Percentiles rank a stretch among this genome's conserved stretches.
phyloP scores from a whole-genome alignment of 2,113 vertebrate genomes.

The Saccopteryx leptura region DNA sequence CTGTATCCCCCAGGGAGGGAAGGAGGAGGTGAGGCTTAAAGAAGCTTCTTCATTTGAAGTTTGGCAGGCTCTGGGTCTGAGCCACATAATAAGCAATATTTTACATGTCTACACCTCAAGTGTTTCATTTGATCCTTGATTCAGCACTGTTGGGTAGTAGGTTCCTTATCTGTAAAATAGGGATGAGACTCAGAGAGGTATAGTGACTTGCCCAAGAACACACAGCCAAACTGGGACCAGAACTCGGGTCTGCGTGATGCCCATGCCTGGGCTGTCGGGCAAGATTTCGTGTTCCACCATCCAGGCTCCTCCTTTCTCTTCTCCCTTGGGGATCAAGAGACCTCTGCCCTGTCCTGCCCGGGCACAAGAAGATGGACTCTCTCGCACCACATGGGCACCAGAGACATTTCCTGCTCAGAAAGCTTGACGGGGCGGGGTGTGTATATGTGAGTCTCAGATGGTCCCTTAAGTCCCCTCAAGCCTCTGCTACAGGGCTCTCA shows the following conservation, averaged over 20 bases:
- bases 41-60: neutral
- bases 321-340: neutral
- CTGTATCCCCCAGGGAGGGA: neutral
- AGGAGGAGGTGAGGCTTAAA: neutral
- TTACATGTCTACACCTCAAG: too few species aligned
- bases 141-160: neutral
- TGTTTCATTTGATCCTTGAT: neutral
- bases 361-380: neutral
- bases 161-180: neutral
- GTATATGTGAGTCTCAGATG: neutral
- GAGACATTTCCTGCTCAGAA: neutral
- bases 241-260: neutral
- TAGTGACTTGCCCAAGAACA: neutral
- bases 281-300: neutral
- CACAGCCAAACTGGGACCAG: neutral
- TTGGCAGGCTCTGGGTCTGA: neutral
- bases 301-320: neutral
- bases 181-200: neutral
- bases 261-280: neutral
- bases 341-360: neutral
- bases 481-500: neutral
- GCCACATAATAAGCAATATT: neutral
- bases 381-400: neutral
- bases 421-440: accelerated
- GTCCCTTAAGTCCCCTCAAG: neutral